phyloP scores from a whole-genome alignment of 2,113 vertebrate genomes.

The Saccopteryx leptura region DNA sequence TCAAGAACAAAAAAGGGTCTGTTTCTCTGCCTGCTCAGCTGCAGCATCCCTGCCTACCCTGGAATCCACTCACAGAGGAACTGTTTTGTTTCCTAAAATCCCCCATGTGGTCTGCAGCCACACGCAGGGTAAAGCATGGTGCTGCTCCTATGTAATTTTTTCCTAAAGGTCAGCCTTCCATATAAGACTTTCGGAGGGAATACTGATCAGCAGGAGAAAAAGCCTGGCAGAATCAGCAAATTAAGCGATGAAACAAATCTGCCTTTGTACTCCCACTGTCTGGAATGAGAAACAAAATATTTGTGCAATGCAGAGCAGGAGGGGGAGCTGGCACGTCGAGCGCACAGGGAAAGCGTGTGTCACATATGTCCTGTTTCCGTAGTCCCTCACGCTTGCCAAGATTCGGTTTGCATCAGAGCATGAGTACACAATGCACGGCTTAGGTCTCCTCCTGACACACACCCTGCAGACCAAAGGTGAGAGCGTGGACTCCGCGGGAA shows the following conservation, averaged over 20 bases:
- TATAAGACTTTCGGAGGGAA: slow-evolving; percentile 1
- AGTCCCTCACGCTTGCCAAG: background rate
- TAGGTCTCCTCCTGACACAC: background rate
- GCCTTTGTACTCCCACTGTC: slow-evolving; percentile 73
- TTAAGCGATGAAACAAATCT: slow-evolving; percentile 75
- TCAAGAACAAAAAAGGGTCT: background rate
- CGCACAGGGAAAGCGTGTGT: background rate
- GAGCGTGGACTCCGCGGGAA: background rate
- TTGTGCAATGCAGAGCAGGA: slow-evolving; percentile 54
- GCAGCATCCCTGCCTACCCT: background rate
- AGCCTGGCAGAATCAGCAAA: slow-evolving; percentile 63
- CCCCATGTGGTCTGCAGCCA: slow-evolving; percentile 10
- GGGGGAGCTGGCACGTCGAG: background rate
- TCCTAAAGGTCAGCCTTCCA: slow-evolving; percentile 61
- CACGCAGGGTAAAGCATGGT: background rate
- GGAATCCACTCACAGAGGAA: background rate
- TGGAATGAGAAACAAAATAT: slow-evolving; percentile 74
- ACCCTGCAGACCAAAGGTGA: background rate
- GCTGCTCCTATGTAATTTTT: background rate
- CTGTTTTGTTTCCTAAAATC: background rate
- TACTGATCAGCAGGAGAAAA: slow-evolving; percentile 4
- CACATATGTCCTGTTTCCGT: background rate
- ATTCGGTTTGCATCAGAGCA: background rate
- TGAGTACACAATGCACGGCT: background rate
- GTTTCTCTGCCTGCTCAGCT: no score